phyloP scores from a whole-genome alignment of 1,140 invertebrate genomes.

The Gonioctena quinquepunctata region DNA sequence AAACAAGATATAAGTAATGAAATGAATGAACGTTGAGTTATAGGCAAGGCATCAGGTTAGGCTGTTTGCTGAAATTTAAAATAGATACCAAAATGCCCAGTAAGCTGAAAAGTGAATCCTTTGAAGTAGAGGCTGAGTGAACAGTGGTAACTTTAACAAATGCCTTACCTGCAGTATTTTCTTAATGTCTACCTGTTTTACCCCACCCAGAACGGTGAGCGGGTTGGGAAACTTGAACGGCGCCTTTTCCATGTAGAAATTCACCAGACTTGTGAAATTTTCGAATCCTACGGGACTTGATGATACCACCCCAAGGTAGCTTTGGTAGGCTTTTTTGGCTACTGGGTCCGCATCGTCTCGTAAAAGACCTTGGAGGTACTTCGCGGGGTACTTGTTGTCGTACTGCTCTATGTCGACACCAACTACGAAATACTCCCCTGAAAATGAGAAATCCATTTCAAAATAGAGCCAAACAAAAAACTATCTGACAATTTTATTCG shows the following conservation, averaged over 20 bases:
- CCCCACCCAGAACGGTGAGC: slow-evolving; percentile 67
- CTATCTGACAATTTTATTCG: too few species aligned
- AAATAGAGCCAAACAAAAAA: too few species aligned
- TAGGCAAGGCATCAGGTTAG: not conserved
- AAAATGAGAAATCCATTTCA: too few species aligned
- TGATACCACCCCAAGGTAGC: slow-evolving; percentile 75
- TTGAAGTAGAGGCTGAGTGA: not conserved
- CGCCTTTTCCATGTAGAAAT: slow-evolving; percentile 75
- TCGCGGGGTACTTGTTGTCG: slow-evolving; percentile 71
- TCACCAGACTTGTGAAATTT: slow-evolving; percentile 77
- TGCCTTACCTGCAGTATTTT: not conserved
- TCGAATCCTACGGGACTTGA: slow-evolving; percentile 71
- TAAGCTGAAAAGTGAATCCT: not conserved
- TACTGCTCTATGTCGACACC: slow-evolving; percentile 90
- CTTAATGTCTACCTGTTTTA: slow-evolving; percentile 67
- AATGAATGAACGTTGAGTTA: too few species aligned
- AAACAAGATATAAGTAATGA: too few species aligned
- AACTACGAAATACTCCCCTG: slow-evolving; percentile 87
- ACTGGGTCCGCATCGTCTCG: slow-evolving; percentile 62
- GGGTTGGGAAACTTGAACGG: slow-evolving; percentile 88
- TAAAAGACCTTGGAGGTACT: slow-evolving; percentile 76
- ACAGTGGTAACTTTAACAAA: not conserved
- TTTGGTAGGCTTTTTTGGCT: slow-evolving; percentile 66
- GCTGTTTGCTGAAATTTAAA: too few species aligned
- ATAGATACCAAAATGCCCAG: too few species aligned